Base-by-base conservation (phyloP, 1,140 invertebrate species). In the Fopius arisanus region DNA sequence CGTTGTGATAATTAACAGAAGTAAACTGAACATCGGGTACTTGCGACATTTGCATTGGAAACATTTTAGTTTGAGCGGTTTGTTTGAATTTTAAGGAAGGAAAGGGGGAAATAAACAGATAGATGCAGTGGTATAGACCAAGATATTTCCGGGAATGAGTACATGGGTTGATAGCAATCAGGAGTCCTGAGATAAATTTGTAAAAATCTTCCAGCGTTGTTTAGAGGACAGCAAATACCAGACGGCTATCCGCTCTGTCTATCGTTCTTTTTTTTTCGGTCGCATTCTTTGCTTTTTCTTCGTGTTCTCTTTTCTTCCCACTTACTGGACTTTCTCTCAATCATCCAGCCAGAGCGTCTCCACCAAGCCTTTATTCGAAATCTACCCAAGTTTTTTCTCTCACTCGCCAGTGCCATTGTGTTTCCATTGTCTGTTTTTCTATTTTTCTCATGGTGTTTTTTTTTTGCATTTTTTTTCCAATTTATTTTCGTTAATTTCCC, bases 191-290 rank as follows among this genome's bases (percentile, higher is more conserved):
- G n/a, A 75, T 79, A 80, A 84, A 83, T 83, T 84, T 81, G 77
- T 79, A 81, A 82, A 82, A 82, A 80, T 80, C 76, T 79, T 77
- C 26, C 76, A 54, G 73, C 67, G 76, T 79, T 82, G 78, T 80
- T 82, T 78, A 72, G 67, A 70, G 73, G 74, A 74, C 72, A 65
- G 68, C 78, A 62, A 76, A 79, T 75, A 78, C 73, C 70, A 77
- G 67, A 67, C 65, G 51, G 65, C 77, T 74, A 80, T 81, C 78
- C 72, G 77, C 78, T 77, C 41, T 74, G 72, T 48, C 71, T 51
- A 71, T 71, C 78, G 67, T 75, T 70, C n/a, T 40, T 54, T 72
- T 65, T 70, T 59, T 37, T 19, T 48, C 23, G 26, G 59, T 31
- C 77, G 73, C 69, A 70, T 74, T 78, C 76, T 79, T 77, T 77